phyloP scores from a whole-genome alignment of 2,888 invertebrate genomes.

The Cephus spinipes region DNA sequence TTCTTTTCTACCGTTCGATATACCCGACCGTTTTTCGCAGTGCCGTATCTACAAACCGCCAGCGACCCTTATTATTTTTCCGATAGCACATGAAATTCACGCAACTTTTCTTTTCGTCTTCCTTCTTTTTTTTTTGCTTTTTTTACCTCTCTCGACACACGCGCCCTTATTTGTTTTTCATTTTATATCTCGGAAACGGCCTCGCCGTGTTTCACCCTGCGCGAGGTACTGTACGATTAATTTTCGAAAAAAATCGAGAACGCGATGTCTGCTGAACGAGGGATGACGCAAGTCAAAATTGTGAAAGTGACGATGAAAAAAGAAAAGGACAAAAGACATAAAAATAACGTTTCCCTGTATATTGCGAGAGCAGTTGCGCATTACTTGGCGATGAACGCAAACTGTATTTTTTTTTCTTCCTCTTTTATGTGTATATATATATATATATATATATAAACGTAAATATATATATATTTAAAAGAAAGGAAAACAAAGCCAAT shows the following conservation, averaged over 20 bases:
- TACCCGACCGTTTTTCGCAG: neutral
- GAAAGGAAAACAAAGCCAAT: slow-evolving; percentile 33
- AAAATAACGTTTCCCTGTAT: neutral
- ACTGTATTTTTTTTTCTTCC: neutral
- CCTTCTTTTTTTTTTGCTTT: neutral
- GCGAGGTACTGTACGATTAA: neutral
- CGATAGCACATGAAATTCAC: neutral
- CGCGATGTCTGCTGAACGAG: neutral
- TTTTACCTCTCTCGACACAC: neutral
- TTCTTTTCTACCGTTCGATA: neutral
- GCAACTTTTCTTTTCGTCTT: neutral
- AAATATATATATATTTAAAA: slow-evolving; percentile 17
- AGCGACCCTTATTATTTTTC: neutral
- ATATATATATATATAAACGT: slow-evolving; percentile 18
- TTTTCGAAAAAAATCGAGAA: neutral
- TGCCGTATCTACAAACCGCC: neutral
- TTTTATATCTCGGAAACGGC: neutral
- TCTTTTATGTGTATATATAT: too few relatives aligned
- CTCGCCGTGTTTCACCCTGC: neutral
- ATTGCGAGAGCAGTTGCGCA: neutral
- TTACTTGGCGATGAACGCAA: neutral
- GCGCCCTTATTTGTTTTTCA: neutral
- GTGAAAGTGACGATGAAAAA: neutral
- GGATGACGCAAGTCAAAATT: neutral
- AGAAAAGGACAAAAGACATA: slow-evolving; percentile 2